A percentile compares a stretch with the other conserved stretches of the same genome.
phyloP scores from a whole-genome alignment of 35 echinoderm and acorn worm species.

The Strongylocentrotus purpuratus region DNA sequence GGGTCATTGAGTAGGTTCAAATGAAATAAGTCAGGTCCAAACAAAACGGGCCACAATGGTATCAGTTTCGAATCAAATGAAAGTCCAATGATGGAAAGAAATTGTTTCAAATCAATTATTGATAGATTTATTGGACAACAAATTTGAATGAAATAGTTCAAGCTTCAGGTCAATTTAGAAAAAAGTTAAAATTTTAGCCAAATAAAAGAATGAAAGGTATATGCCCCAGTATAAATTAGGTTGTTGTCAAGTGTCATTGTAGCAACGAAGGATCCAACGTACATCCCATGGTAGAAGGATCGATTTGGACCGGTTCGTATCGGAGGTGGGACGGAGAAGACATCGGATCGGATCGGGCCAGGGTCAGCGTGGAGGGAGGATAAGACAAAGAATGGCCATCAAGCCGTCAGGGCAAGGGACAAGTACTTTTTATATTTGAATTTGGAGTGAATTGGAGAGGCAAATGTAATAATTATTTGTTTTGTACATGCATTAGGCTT shows the following conservation, averaged over 20 bases:
- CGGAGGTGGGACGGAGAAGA: neutral
- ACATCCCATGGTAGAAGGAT: neutral
- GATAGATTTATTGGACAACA: no score
- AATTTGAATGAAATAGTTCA: no score
- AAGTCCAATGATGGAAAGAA: no score
- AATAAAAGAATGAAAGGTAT: no score
- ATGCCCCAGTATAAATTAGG: no score
- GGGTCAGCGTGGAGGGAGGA: slow-evolving; percentile 36
- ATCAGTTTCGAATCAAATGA: no score
- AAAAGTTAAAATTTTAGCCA: no score
- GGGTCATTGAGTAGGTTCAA: neutral
- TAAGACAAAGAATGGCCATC: slow-evolving; percentile 28
- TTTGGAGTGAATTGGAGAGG: neutral
- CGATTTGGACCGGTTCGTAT: neutral
- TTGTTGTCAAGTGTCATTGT: no score
- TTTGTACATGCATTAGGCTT: neutral
- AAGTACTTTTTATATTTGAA: neutral
- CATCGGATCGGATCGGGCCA: slow-evolving; percentile 38
- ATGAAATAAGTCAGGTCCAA: neutral
- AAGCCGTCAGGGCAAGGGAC: slow-evolving; percentile 12
- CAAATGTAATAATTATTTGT: neutral
- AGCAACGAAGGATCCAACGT: neutral
- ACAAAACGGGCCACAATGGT: no score
- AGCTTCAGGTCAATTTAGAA: no score
- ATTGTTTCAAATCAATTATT: no score